Percentiles rank a stretch among this genome's conserved stretches.
phyloP scores from a whole-genome alignment of 2,888 invertebrate genomes.

The Diloba caeruleocephala region DNA sequence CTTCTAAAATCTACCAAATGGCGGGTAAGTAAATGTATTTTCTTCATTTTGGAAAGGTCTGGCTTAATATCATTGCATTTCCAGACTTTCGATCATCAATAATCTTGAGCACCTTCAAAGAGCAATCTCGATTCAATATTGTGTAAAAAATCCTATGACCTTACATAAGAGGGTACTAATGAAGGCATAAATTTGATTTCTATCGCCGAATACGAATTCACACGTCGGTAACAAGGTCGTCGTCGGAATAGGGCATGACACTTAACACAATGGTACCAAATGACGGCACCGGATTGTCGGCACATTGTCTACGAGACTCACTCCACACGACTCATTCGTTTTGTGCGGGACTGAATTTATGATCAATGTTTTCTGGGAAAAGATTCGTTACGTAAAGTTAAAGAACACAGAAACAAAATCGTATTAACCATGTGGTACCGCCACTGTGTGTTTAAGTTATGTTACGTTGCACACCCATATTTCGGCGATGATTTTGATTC shows the following conservation, averaged over 20 bases:
- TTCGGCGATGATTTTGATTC: too few relatives aligned
- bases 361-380: not conserved
- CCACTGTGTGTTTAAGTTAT: too few relatives aligned
- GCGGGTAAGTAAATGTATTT: too few relatives aligned
- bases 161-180: constrained; percentile 33
- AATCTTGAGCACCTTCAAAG: constrained; percentile 1
- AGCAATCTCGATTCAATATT: constrained; percentile 13
- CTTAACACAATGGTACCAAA: constrained; percentile 46
- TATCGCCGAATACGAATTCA: constrained; percentile 28
- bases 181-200: constrained; percentile 51
- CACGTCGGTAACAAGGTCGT: constrained; percentile 35
- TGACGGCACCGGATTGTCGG: constrained; percentile 22
- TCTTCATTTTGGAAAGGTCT: constrained; percentile 4
- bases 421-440: too few relatives aligned
- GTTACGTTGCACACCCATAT: too few relatives aligned
- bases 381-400: too few relatives aligned
- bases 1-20: too few relatives aligned
- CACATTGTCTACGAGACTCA: constrained; percentile 44
- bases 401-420: too few relatives aligned
- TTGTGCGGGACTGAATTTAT: not conserved
- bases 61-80: constrained; percentile 5
- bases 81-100: constrained; percentile 10
- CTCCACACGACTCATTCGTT: constrained; percentile 3
- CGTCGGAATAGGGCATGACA: constrained; percentile 17
- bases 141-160: constrained; percentile 19